A percentile compares a stretch with the other conserved stretches of the same genome.
These are phyloP conservation scores for Hephaestus fuliginosus DNA, from an alignment of 2,797 vertebrate genomes.

Conservation along the genomic window DNA sequence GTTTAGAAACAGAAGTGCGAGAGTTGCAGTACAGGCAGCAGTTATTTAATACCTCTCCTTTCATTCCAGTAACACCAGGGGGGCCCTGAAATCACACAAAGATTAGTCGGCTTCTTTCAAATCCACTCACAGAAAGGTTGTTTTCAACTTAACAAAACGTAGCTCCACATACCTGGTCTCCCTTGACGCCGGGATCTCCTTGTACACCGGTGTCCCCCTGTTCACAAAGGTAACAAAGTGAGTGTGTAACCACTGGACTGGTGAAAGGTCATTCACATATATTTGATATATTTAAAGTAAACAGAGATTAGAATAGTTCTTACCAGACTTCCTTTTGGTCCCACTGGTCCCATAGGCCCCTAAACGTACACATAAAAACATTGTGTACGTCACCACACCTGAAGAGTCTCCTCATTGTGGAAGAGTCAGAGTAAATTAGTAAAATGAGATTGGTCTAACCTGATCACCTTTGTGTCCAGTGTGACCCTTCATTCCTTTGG, in stretches of 20 bases:
- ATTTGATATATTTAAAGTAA: neutral
- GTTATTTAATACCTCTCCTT: constrained; percentile 82
- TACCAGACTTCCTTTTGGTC: constrained; percentile 85
- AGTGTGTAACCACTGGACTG: neutral
- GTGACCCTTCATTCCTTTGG: constrained; percentile 86
- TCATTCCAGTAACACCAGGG: constrained; percentile 83
- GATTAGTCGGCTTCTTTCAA: neutral
- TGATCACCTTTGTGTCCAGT: constrained; percentile 87
- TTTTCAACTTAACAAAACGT: neutral
- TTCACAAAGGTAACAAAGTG: constrained; percentile 4
- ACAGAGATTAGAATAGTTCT: neutral
- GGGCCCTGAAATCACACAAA: constrained; percentile 82
- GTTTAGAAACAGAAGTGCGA: neutral
- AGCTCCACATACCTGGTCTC: constrained; percentile 81
- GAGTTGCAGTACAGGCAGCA: neutral
- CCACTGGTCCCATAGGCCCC: constrained; percentile 78
- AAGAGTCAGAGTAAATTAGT: neutral
- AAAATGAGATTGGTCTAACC: constrained; percentile 68
- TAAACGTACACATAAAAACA: constrained; percentile 19
- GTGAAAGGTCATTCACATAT: neutral
- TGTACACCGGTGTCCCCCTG: constrained; percentile 81
- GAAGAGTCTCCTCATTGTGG: neutral
- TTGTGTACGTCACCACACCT: neutral
- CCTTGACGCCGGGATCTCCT: constrained; percentile 83
- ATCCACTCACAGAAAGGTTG: neutral